These are phyloP conservation scores for Sylvilagus floridanus DNA, from an alignment of 2,797 vertebrate genomes.

Conservation along the genomic window DNA sequence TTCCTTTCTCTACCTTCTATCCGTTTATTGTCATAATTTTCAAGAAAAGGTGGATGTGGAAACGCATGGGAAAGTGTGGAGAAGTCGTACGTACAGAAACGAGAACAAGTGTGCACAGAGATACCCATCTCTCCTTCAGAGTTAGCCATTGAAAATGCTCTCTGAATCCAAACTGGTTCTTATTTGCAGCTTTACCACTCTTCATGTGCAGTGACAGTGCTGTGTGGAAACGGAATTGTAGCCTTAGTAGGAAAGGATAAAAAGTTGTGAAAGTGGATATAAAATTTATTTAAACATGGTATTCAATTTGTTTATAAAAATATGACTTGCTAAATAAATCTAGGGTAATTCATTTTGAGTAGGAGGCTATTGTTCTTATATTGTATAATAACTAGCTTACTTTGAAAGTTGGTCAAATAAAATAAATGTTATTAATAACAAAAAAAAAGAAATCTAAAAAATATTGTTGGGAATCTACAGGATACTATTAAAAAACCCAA, in stretches of 20 bases:
- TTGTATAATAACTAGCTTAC: constrained; percentile 70
- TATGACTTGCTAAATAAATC: constrained; percentile 57
- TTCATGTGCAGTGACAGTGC: background rate
- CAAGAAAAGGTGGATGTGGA: constrained; percentile 9
- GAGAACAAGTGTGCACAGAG: background rate
- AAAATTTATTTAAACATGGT: constrained; percentile 62
- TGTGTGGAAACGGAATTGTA: background rate
- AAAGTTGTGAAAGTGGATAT: constrained; percentile 7
- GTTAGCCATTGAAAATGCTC: constrained; percentile 1
- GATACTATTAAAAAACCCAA: too few species aligned
- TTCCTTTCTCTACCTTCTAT: constrained; percentile 56
- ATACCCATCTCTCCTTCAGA: constrained; percentile 39
- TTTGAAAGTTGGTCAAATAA: constrained; percentile 77
- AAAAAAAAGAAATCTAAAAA: too few species aligned
- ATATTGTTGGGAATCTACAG: too few species aligned
- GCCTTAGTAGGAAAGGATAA: constrained; percentile 42
- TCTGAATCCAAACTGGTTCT: constrained; percentile 44
- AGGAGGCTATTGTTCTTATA: constrained; percentile 75
- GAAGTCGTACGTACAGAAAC: background rate
- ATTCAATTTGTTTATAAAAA: constrained; percentile 68
- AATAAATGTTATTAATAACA: constrained; percentile 78
- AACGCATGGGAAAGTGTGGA: background rate
- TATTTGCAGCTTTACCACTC: background rate
- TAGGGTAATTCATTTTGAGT: constrained; percentile 67
- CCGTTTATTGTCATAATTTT: constrained; percentile 48